These are phyloP conservation scores for Papilio polytes DNA, from an alignment of 1,140 invertebrate species.

Conservation along the genomic window DNA sequence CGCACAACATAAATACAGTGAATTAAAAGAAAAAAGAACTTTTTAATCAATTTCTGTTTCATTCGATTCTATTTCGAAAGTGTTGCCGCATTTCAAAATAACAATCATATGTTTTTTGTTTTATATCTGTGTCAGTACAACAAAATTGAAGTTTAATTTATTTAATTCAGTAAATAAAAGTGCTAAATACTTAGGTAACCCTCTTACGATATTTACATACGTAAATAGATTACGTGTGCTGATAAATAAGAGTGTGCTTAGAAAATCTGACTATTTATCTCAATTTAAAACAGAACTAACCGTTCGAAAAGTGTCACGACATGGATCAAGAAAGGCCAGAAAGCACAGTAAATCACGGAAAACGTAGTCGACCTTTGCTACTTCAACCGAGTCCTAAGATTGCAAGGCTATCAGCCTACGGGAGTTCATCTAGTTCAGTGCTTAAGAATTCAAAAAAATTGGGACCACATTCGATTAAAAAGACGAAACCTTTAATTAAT, in stretches of 20 bases:
- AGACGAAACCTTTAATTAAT: conserved; percentile 64
- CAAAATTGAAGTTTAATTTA: conserved; percentile 39
- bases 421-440: conserved; percentile 62
- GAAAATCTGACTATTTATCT: background rate
- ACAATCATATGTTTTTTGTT: conserved; percentile 38
- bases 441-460: conserved; percentile 68
- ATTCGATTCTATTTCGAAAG: background rate
- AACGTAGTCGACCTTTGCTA: conserved; percentile 78
- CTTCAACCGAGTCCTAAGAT: conserved; percentile 75
- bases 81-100: conserved; percentile 22
- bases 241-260: background rate
- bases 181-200: conserved; percentile 43
- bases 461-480: conserved; percentile 56
- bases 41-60: background rate
- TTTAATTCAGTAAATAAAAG: conserved; percentile 55
- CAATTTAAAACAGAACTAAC: conserved; percentile 24
- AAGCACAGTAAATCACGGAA: conserved; percentile 71
- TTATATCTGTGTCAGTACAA: conserved; percentile 37
- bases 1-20: background rate
- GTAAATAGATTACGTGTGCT: conserved; percentile 20
- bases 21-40: background rate
- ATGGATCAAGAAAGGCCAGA: conserved; percentile 77
- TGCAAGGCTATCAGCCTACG: conserved; percentile 64
- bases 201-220: conserved; percentile 23
- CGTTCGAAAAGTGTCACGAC: conserved; percentile 46